A percentile compares a stretch with the other conserved stretches of the same genome.
phyloP scores from a whole-genome alignment of 2,888 invertebrate genomes.

The Endotricha flammealis region DNA sequence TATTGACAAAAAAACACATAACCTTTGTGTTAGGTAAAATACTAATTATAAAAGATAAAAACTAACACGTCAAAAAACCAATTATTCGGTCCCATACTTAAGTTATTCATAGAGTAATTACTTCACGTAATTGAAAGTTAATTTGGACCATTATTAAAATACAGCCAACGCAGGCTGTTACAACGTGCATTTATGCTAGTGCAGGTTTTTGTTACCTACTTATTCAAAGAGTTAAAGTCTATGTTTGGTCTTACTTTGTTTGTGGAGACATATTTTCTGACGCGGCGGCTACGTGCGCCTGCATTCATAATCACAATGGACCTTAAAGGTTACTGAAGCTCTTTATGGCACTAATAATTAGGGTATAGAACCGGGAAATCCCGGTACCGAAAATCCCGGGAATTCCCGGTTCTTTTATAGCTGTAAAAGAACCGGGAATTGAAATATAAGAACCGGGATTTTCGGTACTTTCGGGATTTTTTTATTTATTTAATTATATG shows the following conservation, averaged over 20 bases:
- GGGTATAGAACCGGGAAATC: too few species aligned
- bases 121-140: conserved; percentile 38
- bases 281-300: conserved; percentile 61
- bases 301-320: conserved; percentile 69
- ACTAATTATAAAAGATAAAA: background rate
- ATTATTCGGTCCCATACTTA: conserved; percentile 16
- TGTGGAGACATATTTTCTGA: conserved; percentile 63
- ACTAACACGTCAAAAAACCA: conserved; percentile 14
- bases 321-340: conserved; percentile 60
- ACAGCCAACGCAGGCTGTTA: conserved; percentile 18
- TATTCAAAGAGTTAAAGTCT: conserved; percentile 50
- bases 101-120: conserved; percentile 43
- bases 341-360: conserved; percentile 26
- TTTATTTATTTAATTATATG: too few species aligned
- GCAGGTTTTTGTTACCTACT: conserved; percentile 49
- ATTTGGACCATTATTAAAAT: conserved; percentile 21
- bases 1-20: too few species aligned
- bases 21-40: too few species aligned
- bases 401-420: too few species aligned
- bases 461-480: too few species aligned
- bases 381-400: too few species aligned
- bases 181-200: conserved; percentile 42
- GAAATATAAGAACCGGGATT: too few species aligned
- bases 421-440: too few species aligned
- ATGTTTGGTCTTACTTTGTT: conserved; percentile 56